These are phyloP conservation scores for Vultur gryphus DNA, from an alignment of 2,797 vertebrate species.

Conservation along the genomic window DNA sequence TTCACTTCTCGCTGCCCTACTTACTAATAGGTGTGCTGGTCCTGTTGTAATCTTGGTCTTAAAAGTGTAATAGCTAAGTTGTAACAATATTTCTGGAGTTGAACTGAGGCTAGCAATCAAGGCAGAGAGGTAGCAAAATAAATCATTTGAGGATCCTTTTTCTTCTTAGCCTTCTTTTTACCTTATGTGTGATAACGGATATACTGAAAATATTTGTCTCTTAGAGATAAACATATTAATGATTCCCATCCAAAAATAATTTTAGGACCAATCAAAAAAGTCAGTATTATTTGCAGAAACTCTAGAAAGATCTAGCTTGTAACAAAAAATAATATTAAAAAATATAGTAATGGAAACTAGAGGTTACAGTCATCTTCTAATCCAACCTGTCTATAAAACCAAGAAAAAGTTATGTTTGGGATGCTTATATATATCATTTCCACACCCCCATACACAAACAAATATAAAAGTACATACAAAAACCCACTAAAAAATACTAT, in stretches of 20 bases:
- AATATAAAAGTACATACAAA: neutral
- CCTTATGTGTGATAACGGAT: neutral
- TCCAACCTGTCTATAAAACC: neutral
- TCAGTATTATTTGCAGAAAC: neutral
- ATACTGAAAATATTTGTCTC: neutral
- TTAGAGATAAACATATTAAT: neutral
- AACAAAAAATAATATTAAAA: neutral
- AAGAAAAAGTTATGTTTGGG: neutral
- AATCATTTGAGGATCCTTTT: neutral
- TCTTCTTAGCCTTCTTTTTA: neutral
- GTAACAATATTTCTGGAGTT: neutral
- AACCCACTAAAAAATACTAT: neutral
- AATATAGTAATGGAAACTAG: neutral
- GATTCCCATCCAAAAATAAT: neutral
- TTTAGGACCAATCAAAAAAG: neutral
- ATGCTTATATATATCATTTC: neutral
- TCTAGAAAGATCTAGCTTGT: neutral
- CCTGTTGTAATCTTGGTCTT: neutral
- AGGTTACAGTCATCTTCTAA: neutral
- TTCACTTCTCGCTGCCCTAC: neutral
- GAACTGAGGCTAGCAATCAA: neutral
- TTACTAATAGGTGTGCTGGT: neutral
- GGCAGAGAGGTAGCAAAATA: neutral
- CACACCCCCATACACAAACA: accelerated
- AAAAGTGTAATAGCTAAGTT: neutral